A percentile compares a stretch with the other conserved stretches of the same genome.
These are phyloP conservation scores for Lordiphosa mommai DNA, from an alignment of 1,140 invertebrate species.

Conservation along the genomic window DNA sequence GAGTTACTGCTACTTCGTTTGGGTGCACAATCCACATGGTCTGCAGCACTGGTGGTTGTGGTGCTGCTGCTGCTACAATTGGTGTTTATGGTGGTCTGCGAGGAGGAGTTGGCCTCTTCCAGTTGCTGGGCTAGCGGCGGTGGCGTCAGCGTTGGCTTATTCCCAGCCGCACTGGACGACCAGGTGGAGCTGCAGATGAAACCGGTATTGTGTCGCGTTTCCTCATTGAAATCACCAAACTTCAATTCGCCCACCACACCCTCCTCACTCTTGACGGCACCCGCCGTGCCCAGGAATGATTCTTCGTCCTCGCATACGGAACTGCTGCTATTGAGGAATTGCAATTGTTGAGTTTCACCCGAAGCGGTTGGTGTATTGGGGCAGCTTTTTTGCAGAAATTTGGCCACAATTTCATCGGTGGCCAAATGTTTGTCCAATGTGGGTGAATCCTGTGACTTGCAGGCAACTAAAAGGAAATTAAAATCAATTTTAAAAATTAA, in stretches of 20 bases:
- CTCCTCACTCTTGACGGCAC: constrained; percentile 13
- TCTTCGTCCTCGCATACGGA: constrained; percentile 67
- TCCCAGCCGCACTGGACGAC: constrained; percentile 44
- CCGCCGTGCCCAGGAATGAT: not conserved
- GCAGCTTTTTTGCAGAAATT: constrained; percentile 43
- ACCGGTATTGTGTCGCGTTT: constrained; percentile 20
- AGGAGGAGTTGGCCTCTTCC: constrained; percentile 5
- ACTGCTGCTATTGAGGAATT: constrained; percentile 68
- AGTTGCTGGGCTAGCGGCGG: not conserved
- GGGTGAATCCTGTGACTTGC: not conserved
- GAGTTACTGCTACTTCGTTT: constrained; percentile 1
- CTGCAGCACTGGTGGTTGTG: constrained; percentile 16
- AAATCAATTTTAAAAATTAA: too few species aligned
- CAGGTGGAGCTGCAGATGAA: constrained; percentile 64
- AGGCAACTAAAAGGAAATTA: too few species aligned
- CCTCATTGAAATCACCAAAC: constrained; percentile 65
- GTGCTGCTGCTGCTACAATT: not conserved
- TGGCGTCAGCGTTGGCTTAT: constrained; percentile 2
- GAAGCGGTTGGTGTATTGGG: constrained; percentile 11
- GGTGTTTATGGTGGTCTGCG: not conserved
- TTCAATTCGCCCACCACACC: constrained; percentile 37
- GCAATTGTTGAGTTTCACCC: constrained; percentile 36
- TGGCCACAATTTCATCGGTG: constrained; percentile 62
- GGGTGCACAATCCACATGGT: constrained; percentile 48
- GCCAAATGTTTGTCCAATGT: constrained; percentile 34